Evolutionary conservation across 2,113 vertebrate species (phyloP), one percentile per base, ranked within the genome.

Genomic region (Pampusana beccarii): DNA sequence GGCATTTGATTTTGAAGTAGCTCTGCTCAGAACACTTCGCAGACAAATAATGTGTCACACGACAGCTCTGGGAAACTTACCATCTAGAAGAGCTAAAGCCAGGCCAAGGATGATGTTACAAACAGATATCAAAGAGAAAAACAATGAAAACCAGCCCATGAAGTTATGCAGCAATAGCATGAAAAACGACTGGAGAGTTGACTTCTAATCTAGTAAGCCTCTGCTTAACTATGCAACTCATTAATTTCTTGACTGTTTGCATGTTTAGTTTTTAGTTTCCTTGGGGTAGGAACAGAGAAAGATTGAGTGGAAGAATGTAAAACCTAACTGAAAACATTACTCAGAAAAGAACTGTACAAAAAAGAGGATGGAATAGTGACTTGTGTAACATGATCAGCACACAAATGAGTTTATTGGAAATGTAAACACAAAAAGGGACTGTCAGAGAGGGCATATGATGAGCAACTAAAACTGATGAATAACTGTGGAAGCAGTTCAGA

Each of bases 341-440:
- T 69, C 24, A 80, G 50, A 36, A 82, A 48, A 81, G 60, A 78
- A n/a, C 62, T n/a, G 26, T 58, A 58, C 26, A 57, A 38, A 74
- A 60, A 82, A 16, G 67, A 91, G 28, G 25, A 60, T 23, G 42
- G 53, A 33, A 44, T 4, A 51, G 34, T 26, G n/a, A 6, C 46
- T 92, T 67, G 46, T 4, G 38, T 69, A 72, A 90, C n/a, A 38
- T 13, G 25, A 85, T 0, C 69, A 28, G 26, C 61, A 53, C 54
- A 56, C 11, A 11, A 72, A 62, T 94, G 84, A 94, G 48, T 38
- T 84, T 50, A 71, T 0, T 79, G 51, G 84, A 86, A 93, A 95
- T 11, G 86, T 62, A 97, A 95, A 97, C 78, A 94, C 3, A 7
- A 64, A 80, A 86, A 82, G 23, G 38, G 66, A 89, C 58, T 54